Conservation (phyloP, 2,113 vertebrate genomes). For the Globicephala melas region DNA sequence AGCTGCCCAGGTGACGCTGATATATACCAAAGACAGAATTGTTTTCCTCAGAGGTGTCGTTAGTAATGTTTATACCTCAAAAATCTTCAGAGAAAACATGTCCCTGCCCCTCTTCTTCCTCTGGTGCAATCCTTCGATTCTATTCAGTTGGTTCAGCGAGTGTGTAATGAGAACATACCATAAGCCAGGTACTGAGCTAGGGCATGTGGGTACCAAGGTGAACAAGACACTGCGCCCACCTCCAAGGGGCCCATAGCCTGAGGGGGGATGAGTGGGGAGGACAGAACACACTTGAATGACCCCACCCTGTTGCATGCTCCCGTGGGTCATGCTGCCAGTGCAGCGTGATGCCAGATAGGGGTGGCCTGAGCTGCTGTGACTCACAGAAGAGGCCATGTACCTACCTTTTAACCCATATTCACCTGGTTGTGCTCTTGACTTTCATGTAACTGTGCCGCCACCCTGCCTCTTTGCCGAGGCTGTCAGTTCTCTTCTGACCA, state of each 20-base stretch:
- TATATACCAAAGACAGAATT: background rate
- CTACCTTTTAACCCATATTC: background rate
- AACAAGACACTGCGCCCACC: background rate
- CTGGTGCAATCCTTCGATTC: background rate
- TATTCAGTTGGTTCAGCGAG: accelerated
- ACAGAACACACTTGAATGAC: accelerated
- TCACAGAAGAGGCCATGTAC: accelerated
- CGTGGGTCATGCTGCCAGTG: accelerated
- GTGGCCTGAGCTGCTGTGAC: accelerated
- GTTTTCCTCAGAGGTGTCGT: background rate
- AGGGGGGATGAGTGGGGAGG: accelerated
- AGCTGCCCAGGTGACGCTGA: background rate
- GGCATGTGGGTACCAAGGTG: background rate
- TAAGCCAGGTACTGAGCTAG: background rate
- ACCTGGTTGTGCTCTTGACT: background rate
- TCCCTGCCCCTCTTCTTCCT: background rate
- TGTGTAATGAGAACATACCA: background rate
- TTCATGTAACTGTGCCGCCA: accelerated
- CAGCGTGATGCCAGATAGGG: accelerated
- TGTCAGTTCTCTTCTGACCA: accelerated
- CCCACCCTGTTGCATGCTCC: background rate
- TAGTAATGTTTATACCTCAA: background rate
- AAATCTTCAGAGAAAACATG: background rate
- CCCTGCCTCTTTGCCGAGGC: accelerated
- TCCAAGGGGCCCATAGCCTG: background rate